Evolutionary conservation across 1,140 invertebrate genomes (phyloP).

Genomic region (Drosophila erecta): DNA sequence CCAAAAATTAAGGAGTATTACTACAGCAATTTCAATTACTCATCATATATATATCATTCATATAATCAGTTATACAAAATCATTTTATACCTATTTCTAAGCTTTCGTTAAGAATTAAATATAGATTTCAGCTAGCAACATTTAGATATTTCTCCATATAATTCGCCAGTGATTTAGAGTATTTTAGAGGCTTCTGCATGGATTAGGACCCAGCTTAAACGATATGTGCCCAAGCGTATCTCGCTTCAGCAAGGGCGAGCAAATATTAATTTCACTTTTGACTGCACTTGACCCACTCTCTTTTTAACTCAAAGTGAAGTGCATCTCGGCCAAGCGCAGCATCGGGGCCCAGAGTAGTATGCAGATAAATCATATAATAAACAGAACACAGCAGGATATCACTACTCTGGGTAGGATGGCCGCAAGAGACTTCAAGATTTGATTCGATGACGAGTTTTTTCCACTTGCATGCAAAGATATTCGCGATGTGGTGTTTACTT

Average conservation of each 20-base stretch:
- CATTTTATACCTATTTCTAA: too few species aligned
- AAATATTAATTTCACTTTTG: constrained; percentile 81
- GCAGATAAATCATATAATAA: constrained; percentile 76
- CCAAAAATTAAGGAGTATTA: background rate
- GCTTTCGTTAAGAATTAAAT: background rate
- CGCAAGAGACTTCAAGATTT: constrained; percentile 21
- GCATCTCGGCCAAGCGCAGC: constrained; percentile 20
- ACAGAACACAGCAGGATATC: constrained; percentile 68
- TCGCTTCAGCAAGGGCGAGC: constrained; percentile 41
- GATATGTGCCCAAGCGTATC: constrained; percentile 5
- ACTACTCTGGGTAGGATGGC: constrained; percentile 23
- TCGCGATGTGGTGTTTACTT: constrained; percentile 10
- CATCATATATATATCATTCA: too few species aligned
- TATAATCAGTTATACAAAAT: too few species aligned
- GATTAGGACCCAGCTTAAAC: background rate
- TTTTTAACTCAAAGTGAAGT: constrained; percentile 60
- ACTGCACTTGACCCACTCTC: constrained; percentile 81
- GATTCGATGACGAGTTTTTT: constrained; percentile 47
- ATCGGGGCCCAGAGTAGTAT: constrained; percentile 6
- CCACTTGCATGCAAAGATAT: constrained; percentile 7
- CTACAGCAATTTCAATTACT: background rate
- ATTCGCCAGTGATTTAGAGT: too few species aligned
- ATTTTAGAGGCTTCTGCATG: background rate
- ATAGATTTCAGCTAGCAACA: too few species aligned
- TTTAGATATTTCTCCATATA: too few species aligned